phyloP scores from a whole-genome alignment of 2,113 vertebrate species.

The Etheostoma cragini region DNA sequence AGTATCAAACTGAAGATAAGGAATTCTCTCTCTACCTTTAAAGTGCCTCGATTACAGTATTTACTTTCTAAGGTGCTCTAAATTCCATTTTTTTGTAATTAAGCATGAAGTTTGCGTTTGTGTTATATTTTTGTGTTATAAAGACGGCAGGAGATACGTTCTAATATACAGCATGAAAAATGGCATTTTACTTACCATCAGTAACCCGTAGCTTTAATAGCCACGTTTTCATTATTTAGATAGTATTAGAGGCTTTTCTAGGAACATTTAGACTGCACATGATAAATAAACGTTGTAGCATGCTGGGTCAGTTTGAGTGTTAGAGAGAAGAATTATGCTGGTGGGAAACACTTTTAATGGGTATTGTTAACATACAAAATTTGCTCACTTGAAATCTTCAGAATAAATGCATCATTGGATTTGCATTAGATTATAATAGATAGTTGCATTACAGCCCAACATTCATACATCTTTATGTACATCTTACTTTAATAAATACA shows the following conservation, averaged over 20 bases:
- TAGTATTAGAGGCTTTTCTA: constrained; percentile 27
- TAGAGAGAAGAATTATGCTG: constrained; percentile 2
- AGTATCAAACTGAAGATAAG: not conserved
- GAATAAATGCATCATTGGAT: constrained; percentile 21
- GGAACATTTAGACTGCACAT: constrained; percentile 6
- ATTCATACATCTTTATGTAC: constrained; percentile 27
- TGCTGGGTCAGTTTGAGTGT: constrained; percentile 37
- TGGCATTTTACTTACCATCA: constrained; percentile 30
- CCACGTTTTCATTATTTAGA: constrained; percentile 29
- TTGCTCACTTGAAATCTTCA: not conserved
- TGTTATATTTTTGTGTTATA: constrained; percentile 16
- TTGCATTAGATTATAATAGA: no score
- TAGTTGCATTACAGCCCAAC: not conserved
- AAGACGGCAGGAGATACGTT: constrained; percentile 34
- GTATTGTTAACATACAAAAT: constrained; percentile 7
- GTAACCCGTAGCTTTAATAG: constrained; percentile 40
- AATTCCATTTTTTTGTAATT: constrained; percentile 37
- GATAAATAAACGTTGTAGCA: constrained; percentile 34
- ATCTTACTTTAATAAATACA: not conserved
- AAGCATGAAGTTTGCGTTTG: constrained; percentile 1
- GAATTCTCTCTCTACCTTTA: not conserved
- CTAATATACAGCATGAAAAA: constrained; percentile 32
- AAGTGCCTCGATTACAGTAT: constrained; percentile 23
- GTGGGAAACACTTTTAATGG: constrained; percentile 12
- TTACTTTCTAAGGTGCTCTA: constrained; percentile 29